Conservation (phyloP, 2,888 invertebrate genomes). For the Teinopalpus imperialis region DNA sequence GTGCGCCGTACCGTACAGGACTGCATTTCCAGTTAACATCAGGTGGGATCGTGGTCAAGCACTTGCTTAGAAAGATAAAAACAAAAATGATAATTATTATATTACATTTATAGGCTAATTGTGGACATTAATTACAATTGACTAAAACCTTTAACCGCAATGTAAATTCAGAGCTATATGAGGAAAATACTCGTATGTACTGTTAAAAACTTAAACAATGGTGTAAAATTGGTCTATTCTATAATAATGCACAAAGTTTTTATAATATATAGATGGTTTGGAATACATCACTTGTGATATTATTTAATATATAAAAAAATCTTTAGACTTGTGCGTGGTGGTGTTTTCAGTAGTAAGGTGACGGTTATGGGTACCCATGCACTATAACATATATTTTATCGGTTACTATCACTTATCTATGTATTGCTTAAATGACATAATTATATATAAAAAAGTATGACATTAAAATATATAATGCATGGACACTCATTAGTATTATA, state of each 20-base stretch:
- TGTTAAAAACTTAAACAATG: not conserved
- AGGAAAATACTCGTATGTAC: no score
- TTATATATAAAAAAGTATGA: not conserved
- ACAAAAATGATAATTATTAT: no score
- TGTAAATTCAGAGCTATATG: no score
- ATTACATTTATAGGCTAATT: no score
- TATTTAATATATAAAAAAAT: slow-evolving; percentile 12
- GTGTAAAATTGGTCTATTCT: slow-evolving; percentile 15
- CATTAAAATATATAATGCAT: slow-evolving; percentile 8
- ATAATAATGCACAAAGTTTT: slow-evolving; percentile 16
- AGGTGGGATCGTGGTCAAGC: no score
- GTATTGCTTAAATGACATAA: not conserved
- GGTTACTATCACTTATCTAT: not conserved
- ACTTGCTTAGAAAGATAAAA: no score
- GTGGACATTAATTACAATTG: no score
- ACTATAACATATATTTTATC: not conserved
- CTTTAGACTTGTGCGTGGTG: slow-evolving; percentile 32
- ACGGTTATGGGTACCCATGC: slow-evolving; percentile 35
- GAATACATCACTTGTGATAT: no score
- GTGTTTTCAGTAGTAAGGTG: slow-evolving; percentile 29
- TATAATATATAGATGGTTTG: no score
- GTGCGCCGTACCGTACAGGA: no score
- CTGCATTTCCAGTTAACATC: no score
- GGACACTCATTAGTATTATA: slow-evolving; percentile 5
- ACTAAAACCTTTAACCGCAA: no score